Conservation (phyloP, 2,113 vertebrate species). For the Thermophis baileyi region DNA sequence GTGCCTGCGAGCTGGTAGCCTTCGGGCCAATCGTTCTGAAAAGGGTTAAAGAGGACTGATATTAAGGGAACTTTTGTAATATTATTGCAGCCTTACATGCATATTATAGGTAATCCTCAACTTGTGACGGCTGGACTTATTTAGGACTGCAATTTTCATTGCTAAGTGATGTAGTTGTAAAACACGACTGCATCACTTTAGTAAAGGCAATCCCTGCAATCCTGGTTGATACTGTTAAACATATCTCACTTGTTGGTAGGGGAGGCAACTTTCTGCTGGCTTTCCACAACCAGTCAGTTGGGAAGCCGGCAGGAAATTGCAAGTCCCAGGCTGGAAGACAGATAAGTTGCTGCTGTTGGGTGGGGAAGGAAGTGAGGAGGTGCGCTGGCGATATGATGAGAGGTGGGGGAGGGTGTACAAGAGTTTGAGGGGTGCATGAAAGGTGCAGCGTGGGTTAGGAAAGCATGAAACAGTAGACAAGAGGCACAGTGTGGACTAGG, state of each 20-base stretch:
- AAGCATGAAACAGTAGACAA: neutral
- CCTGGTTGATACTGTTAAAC: neutral
- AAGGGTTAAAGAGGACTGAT: constrained; percentile 13
- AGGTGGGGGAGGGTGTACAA: neutral
- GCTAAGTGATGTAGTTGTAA: neutral
- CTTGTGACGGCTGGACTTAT: neutral
- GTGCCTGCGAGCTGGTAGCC: constrained; percentile 77
- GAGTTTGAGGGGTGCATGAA: neutral
- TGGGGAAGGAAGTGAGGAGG: neutral
- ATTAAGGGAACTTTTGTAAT: neutral
- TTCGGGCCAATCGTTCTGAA: constrained; percentile 80
- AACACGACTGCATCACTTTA: neutral
- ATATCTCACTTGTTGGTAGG: neutral
- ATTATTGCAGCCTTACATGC: neutral
- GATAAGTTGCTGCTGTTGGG: neutral
- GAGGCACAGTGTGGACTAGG: neutral
- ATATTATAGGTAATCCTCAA: neutral
- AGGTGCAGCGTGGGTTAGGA: neutral
- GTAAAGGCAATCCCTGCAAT: neutral
- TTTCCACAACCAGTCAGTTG: neutral
- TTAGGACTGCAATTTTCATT: neutral
- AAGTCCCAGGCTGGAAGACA: neutral
- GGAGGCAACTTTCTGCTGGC: neutral
- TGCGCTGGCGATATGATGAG: neutral
- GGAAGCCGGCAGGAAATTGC: neutral